Evolutionary conservation across 2,888 invertebrate genomes (phyloP).

Genomic region (Thecophora atra): DNA sequence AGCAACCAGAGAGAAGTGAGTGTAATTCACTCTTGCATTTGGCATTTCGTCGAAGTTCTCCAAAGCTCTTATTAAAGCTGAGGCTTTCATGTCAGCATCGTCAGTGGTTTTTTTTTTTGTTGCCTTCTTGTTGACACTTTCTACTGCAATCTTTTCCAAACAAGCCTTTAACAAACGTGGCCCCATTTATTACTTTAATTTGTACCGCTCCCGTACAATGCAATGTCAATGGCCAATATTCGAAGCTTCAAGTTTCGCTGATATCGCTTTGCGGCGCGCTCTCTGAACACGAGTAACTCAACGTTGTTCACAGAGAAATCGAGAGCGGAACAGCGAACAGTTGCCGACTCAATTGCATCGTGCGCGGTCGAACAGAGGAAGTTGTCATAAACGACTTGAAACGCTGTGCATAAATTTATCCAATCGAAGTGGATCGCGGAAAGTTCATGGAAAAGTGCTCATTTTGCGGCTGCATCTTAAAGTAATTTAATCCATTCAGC

Average conservation of each 20-base stretch:
- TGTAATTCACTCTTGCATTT: neutral
- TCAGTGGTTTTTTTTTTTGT: too few relatives aligned
- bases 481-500: neutral
- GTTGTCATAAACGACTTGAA: neutral
- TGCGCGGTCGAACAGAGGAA: conserved; percentile 11
- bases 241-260: too few relatives aligned
- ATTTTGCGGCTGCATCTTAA: neutral
- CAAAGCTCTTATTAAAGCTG: too few relatives aligned
- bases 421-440: neutral
- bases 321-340: conserved; percentile 15
- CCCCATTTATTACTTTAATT: neutral
- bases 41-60: neutral
- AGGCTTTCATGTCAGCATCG: too few relatives aligned
- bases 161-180: neutral
- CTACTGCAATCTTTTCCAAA: neutral
- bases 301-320: conserved; percentile 16
- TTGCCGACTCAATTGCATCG: conserved; percentile 14
- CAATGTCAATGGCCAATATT: neutral
- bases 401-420: neutral
- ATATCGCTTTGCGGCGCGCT: neutral
- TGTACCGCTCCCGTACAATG: neutral
- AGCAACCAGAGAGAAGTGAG: too few relatives aligned
- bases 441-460: neutral
- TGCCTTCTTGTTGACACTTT: too few relatives aligned
- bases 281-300: neutral